Evolutionary conservation across 2,797 vertebrate species (phyloP), one percentile per base, ranked within the genome.

Genomic region (Sternotherus odoratus): DNA sequence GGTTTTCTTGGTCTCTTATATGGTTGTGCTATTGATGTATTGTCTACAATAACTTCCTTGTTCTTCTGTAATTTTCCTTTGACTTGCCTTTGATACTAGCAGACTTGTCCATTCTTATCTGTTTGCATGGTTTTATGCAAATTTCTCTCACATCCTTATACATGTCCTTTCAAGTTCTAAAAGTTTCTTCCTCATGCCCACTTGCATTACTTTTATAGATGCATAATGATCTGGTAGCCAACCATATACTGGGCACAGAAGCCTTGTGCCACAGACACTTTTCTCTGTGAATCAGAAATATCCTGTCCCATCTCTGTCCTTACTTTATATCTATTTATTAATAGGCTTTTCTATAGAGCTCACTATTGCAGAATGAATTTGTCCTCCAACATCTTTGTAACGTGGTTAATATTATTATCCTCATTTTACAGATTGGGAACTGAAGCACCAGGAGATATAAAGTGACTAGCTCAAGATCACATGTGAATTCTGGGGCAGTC

Each of bases 51-150:
- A 95, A 95, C 92, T 96, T 97, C 96, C 95, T 97, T 94, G 95
- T 97, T 95, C 89, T 88, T 89, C 96, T 95, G 94, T 96, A 96
- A 96, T 96, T 97, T 97, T 96, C 94, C 91, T 89, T 91, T 88
- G 82, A 79, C n/a, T 0, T 94, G 90, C 89, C 94, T 91, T 93
- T 93, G 92, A 96, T 96, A 95, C 80, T 79, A 77, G 81, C 91
- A 96, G 92, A 91, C 96, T 97, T 97, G 96, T 94, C 95, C 87
- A 66, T 95, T 96, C 96, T 87, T 94, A 96, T 95, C 96, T 96
- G 86, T 79, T 95, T 91, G 36, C 95, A 92, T 84, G 86, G 86
- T 92, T 97, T 97, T 97, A 97, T 97, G 97, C 96, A 96, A 96
- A 97, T 97, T 60, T 79, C 83, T 91, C 94, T 96, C n/a, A 28